Base-by-base conservation (phyloP, 92 coral and sea anemone genomes). In the Parazoanthus atlanticus region DNA sequence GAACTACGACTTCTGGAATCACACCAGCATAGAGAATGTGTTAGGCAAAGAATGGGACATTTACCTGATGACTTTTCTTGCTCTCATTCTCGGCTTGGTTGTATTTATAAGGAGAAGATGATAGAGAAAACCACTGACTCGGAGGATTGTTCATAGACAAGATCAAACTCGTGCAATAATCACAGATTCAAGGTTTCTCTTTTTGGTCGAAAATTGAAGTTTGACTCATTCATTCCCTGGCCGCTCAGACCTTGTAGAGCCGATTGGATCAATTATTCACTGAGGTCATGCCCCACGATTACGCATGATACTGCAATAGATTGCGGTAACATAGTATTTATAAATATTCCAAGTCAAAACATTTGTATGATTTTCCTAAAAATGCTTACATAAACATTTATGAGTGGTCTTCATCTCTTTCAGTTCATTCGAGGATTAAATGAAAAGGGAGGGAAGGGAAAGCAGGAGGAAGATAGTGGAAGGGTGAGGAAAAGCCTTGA, bases 1-100 rank as follows among this genome's bases (percentile, higher is more conserved):
- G 99, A 96, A 95, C 89, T 96, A 96, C 67, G 93, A 91, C 43
- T 93, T 94, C 84, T 89, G 95, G 94, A 93, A 93, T 90, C 89
- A 86, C n/a, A 64, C 93, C 31, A 93, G 88, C 74, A 74, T 95
- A 29, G 89, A 89, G 47, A 89, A 77, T 43, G 86, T 87, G 86
- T 25, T 95, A 15, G 98, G 99, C 10, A 93, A 92, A 31, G 97
- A 97, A 43, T 97, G 98, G 99, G 99, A 97, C 81, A 97, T 97
- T 90, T 97, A 97, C 80, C 89, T 89, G 28, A 93, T 97, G 93
- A 95, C 99, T 16, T 80, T 92, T 13, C 92, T 97, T 34, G 99
- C 99, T 17, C 73, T 97, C 16, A 40, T 97, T 58, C 89, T 97
- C n/a, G 97, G 98, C 46, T 67, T 97, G 80, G 89, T 96, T 17